Percentiles rank a stretch among this genome's conserved stretches.
phyloP scores from a whole-genome alignment of 2,888 invertebrate species.

The Tetanocera ferruginea region DNA sequence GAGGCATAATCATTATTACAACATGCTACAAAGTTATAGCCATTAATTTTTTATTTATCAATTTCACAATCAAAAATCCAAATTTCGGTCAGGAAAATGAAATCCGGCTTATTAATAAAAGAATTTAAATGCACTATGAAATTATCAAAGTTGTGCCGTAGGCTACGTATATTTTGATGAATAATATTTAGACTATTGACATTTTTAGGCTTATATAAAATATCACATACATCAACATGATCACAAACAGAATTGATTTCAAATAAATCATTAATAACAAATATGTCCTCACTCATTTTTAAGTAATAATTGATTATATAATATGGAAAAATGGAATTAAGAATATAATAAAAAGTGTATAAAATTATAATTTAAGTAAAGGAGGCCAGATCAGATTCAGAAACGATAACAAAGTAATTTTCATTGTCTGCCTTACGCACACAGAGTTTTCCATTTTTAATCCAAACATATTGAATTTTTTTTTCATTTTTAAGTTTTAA shows the following conservation, averaged over 20 bases:
- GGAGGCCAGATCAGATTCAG: neutral
- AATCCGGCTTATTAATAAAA: neutral
- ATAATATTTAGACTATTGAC: neutral
- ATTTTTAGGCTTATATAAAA: too few species aligned
- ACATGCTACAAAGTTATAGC: neutral
- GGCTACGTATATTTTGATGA: neutral
- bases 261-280: neutral
- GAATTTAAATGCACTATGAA: neutral
- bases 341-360: too few species aligned
- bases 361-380: neutral
- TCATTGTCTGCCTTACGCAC: neutral
- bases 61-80: neutral
- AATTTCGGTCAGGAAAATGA: neutral
- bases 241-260: neutral
- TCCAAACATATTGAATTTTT: neutral
- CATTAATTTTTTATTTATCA: neutral
- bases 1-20: neutral
- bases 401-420: neutral
- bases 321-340: neutral
- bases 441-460: neutral
- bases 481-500: neutral
- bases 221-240: too few species aligned
- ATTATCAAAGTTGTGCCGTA: neutral
- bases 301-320: neutral
- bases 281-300: neutral